Conservation (phyloP, 2,888 invertebrate species). For the Mythimna impura region DNA sequence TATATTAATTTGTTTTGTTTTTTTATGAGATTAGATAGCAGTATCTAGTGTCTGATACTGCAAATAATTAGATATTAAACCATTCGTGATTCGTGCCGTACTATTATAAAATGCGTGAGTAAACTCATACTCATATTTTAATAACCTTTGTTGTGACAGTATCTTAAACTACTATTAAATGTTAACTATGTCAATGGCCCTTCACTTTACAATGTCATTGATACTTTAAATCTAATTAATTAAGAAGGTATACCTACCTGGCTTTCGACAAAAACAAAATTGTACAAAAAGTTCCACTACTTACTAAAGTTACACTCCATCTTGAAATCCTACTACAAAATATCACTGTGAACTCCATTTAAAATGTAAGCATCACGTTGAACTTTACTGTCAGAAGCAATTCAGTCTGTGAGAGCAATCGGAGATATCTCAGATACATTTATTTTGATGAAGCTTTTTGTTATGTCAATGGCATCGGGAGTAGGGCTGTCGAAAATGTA, state of each 20-base stretch:
- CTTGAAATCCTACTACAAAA: not conserved
- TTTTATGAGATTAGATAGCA: no score
- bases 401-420: slow-evolving; percentile 38
- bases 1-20: no score
- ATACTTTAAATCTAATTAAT: slow-evolving; percentile 3
- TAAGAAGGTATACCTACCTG: not conserved
- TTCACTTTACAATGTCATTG: slow-evolving; percentile 29
- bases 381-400: slow-evolving; percentile 26
- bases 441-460: slow-evolving; percentile 31
- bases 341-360: slow-evolving; percentile 8
- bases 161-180: not conserved
- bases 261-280: not conserved
- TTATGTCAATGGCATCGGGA: slow-evolving; percentile 35
- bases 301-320: not conserved
- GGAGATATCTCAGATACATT: slow-evolving; percentile 25
- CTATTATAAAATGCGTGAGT: no score
- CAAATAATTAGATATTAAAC: no score
- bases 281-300: not conserved
- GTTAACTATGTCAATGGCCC: not conserved
- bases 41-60: no score
- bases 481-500: slow-evolving; percentile 22
- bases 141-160: no score
- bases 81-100: no score
- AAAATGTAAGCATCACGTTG: slow-evolving; percentile 4
- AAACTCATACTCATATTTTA: no score